Percentiles rank a stretch among this genome's conserved stretches.
These are phyloP conservation scores for Montifringilla adamsi DNA, from an alignment of 2,113 vertebrate species.

Conservation along the genomic window DNA sequence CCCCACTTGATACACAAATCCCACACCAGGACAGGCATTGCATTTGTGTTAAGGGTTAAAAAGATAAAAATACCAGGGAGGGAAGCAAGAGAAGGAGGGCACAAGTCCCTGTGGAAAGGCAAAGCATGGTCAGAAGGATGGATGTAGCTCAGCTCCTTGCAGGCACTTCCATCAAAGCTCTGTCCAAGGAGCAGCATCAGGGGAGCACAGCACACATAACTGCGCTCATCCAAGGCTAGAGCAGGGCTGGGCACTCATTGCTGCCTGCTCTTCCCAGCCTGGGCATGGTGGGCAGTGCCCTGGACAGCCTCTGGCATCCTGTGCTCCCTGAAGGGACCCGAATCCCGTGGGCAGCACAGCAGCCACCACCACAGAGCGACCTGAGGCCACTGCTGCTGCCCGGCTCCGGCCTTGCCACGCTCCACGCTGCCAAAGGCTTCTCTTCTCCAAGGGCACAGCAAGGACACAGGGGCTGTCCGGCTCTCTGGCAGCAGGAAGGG, in stretches of 20 bases:
- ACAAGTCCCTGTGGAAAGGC: not conserved
- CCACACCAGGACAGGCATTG: not conserved
- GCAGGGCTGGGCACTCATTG: not conserved
- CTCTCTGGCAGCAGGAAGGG: not conserved
- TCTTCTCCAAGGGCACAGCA: not conserved
- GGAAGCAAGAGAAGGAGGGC: not conserved
- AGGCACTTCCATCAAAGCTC: not conserved
- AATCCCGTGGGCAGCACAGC: accelerated
- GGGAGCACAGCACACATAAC: not conserved
- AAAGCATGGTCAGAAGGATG: not conserved
- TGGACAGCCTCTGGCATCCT: not conserved
- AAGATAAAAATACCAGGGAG: not conserved
- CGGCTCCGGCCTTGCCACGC: not conserved
- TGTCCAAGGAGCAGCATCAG: not conserved
- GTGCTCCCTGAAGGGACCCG: accelerated
- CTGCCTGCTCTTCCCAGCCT: not conserved
- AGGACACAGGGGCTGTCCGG: not conserved
- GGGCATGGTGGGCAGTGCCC: not conserved
- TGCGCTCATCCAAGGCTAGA: accelerated
- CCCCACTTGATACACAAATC: not conserved
- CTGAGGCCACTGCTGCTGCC: not conserved
- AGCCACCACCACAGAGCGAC: accelerated
- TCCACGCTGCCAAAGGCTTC: not conserved
- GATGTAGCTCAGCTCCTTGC: not conserved
- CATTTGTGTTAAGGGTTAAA: not conserved